Conservation (phyloP, 2,888 invertebrate genomes). For the Dryomyza anilis region DNA sequence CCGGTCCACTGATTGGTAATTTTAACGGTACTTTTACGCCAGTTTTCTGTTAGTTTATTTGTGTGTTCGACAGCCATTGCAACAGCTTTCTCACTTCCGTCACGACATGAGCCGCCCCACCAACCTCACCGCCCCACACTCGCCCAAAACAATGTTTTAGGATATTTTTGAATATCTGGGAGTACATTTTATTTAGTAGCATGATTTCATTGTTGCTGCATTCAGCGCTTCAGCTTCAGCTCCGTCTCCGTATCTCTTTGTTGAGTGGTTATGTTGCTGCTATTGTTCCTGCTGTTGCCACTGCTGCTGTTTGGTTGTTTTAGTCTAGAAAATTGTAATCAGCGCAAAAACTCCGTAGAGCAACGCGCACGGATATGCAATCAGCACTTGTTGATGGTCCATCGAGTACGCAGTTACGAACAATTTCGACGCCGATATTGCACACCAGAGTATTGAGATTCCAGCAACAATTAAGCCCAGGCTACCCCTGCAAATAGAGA, state of each 20-base stretch:
- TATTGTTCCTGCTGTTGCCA: neutral
- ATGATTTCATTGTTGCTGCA: too few relatives aligned
- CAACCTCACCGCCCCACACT: neutral
- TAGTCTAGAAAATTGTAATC: conserved; percentile 72
- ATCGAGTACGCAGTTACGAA: conserved; percentile 77
- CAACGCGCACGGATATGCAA: conserved; percentile 78
- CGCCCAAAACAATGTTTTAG: neutral
- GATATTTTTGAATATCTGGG: neutral
- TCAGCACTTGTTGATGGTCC: conserved; percentile 73
- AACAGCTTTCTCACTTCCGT: neutral
- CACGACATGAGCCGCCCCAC: neutral
- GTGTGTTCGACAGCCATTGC: neutral
- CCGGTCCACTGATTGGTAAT: conserved; percentile 20
- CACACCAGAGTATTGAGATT: conserved; percentile 73
- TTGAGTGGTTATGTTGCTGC: neutral
- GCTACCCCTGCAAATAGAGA: conserved; percentile 61
- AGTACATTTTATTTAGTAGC: too few relatives aligned
- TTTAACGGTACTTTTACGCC: conserved; percentile 16
- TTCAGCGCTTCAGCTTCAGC: neutral
- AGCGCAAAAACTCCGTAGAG: conserved; percentile 80
- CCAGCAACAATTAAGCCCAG: conserved; percentile 66
- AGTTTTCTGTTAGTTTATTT: conserved; percentile 12
- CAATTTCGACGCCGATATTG: conserved; percentile 75
- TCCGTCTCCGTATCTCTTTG: neutral
- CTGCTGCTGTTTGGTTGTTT: conserved; percentile 32